Evolutionary conservation across 2,113 vertebrate genomes (phyloP).

Genomic region (Catharus fuscescens): DNA sequence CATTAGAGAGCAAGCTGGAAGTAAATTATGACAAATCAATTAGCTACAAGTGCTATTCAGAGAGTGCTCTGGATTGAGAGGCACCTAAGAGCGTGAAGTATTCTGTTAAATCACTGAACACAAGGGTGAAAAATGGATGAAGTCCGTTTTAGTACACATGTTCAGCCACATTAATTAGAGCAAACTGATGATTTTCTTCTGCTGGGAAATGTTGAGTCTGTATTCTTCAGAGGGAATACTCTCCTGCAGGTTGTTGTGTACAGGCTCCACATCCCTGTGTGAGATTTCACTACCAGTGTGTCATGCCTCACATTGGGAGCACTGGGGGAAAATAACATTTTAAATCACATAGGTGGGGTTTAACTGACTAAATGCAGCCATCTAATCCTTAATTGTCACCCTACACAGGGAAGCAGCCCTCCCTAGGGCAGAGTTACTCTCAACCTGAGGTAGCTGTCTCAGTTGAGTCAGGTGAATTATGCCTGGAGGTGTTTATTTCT

Average conservation of each 20-base stretch:
- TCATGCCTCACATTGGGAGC: fast-evolving
- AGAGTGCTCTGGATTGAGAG: not conserved
- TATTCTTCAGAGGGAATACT: not conserved
- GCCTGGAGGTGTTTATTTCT: not conserved
- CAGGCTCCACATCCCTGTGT: not conserved
- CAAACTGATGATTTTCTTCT: not conserved
- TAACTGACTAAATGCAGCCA: not conserved
- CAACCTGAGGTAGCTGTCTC: not conserved
- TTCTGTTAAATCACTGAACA: not conserved
- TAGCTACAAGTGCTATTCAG: constrained; percentile 6
- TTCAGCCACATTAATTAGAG: constrained; percentile 11
- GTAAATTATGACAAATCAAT: constrained; percentile 12
- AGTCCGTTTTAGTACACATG: not conserved
- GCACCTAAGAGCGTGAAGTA: not conserved
- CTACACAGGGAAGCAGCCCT: not conserved
- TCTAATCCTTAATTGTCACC: not conserved
- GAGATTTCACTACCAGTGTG: not conserved
- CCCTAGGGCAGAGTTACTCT: not conserved
- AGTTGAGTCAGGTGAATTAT: not conserved
- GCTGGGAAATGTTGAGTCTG: not conserved
- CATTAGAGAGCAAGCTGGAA: not conserved
- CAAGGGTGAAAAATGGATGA: not conserved
- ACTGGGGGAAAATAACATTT: not conserved
- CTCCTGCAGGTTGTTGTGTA: not conserved
- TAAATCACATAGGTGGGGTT: not conserved